A percentile compares a stretch with the other conserved stretches of the same genome.
phyloP scores from a whole-genome alignment of 2,888 invertebrate genomes.

The Aplocera efformata region DNA sequence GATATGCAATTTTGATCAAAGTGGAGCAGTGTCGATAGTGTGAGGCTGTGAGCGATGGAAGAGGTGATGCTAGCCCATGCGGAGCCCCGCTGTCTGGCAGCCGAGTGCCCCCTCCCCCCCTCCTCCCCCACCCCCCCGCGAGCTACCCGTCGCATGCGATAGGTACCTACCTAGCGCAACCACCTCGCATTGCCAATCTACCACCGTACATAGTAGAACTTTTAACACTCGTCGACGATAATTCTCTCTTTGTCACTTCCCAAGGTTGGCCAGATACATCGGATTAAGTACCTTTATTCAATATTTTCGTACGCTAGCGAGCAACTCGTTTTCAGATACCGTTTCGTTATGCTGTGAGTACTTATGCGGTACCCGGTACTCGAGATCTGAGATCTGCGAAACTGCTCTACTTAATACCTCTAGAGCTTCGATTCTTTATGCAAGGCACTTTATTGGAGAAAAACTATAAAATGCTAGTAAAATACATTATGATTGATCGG shows the following conservation, averaged over 20 bases:
- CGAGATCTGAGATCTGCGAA: background rate
- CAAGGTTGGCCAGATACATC: constrained; percentile 45
- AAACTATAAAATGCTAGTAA: constrained; percentile 1
- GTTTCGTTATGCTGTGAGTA: constrained; percentile 2
- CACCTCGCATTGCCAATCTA: constrained; percentile 62
- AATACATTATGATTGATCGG: too few relatives aligned
- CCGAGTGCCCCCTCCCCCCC: constrained; percentile 45
- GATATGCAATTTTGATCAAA: constrained; percentile 65
- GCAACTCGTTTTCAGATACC: constrained; percentile 4
- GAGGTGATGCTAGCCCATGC: constrained; percentile 76
- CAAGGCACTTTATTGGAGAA: too few relatives aligned
- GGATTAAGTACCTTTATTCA: constrained; percentile 37
- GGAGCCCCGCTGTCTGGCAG: constrained; percentile 81
- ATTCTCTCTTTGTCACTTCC: constrained; percentile 47
- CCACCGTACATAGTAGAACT: constrained; percentile 45
- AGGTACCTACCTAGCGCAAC: constrained; percentile 53
- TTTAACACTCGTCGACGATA: constrained; percentile 43
- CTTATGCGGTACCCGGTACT: background rate
- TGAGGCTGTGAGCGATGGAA: constrained; percentile 67
- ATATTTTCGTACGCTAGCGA: constrained; percentile 11
- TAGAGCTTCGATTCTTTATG: too few relatives aligned
- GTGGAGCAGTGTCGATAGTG: constrained; percentile 72
- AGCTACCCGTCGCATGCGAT: constrained; percentile 41
- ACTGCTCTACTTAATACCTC: constrained; percentile 1
- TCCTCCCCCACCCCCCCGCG: constrained; percentile 35